Conservation (phyloP, 2,888 invertebrate species). For the Acanthosepion esculentum region DNA sequence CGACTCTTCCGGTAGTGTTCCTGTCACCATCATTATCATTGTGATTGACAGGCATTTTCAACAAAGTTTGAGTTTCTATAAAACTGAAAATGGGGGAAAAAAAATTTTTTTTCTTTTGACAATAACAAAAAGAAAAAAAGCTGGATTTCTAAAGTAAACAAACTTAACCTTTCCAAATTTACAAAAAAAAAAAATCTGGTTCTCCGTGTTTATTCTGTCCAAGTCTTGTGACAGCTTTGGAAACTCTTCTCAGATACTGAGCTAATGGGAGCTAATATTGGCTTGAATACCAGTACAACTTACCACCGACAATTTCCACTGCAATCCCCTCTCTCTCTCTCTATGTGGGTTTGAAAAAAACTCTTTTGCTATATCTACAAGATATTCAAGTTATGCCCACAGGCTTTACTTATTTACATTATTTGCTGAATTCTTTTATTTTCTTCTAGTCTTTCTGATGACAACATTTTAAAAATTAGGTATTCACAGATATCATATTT, state of each 20-base stretch:
- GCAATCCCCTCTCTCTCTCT: background rate
- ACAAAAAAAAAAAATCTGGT: background rate
- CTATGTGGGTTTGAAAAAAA: background rate
- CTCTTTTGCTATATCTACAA: background rate
- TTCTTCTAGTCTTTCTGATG: background rate
- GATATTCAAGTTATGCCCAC: background rate
- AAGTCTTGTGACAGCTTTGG: background rate
- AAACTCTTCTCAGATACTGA: background rate
- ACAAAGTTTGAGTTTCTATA: constrained; percentile 2
- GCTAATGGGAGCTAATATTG: background rate
- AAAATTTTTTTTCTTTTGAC: background rate
- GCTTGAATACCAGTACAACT: background rate
- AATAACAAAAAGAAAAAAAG: background rate
- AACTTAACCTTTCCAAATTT: background rate
- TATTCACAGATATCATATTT: background rate
- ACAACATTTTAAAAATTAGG: background rate
- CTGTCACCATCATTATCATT: background rate
- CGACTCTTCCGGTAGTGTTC: constrained; percentile 86
- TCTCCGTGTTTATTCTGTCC: background rate
- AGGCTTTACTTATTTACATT: background rate
- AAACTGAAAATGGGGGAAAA: background rate
- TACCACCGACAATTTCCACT: constrained; percentile 21
- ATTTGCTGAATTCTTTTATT: background rate
- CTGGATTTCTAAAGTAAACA: background rate
- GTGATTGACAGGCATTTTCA: background rate